Base-by-base conservation (phyloP, 1,140 invertebrate species). In the Scaptodrosophila lebanonensis region DNA sequence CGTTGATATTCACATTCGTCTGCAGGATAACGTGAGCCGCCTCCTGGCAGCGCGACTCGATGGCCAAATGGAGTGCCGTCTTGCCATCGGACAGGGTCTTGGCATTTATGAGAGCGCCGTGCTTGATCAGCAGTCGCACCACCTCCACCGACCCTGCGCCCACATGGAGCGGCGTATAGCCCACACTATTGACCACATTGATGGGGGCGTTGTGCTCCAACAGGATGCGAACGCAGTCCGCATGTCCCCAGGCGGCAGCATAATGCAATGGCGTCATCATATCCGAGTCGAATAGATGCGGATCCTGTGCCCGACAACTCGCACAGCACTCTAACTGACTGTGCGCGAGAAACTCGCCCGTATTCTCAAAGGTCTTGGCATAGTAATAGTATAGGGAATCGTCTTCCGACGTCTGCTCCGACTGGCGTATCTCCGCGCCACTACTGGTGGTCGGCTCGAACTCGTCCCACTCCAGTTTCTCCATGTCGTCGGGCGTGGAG, bases 121-220 rank as follows among this genome's bases (percentile, higher is more conserved):
- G 69, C 39, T 84, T 56, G 17, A 86, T 66, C 8, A 86, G 39
- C 13, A 79, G 39, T 0, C 58, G 33, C 2, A 65, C 71, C 3
- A 86, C 71, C n/a, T 77, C 67, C 7, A 25, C 29, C 20, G 72
- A 68, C 82, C 97, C 96, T 2, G 95, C 92, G 13, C 96, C 96
- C 60, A 97, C 91, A 88, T 98, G 97, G 7, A 98, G 88, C 1
- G 97, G 95, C 18, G 95, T 96, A 83, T 97, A 96, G 50, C 96
- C 95, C 86, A 95, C 95, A 87, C 94, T 94, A 25, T 95, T 96
- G 7, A 92, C 91, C 9, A 93, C 91, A 60, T 92, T 93, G 22
- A 96, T 90, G 48, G 93, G 92, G 6, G 96, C 95, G 54, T 94
- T 93, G 87, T 97, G 93, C 70, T 97, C 95, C 32, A 98, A 88